Conservation (phyloP, 2,113 vertebrate genomes). For the Brachyistius frenatus region DNA sequence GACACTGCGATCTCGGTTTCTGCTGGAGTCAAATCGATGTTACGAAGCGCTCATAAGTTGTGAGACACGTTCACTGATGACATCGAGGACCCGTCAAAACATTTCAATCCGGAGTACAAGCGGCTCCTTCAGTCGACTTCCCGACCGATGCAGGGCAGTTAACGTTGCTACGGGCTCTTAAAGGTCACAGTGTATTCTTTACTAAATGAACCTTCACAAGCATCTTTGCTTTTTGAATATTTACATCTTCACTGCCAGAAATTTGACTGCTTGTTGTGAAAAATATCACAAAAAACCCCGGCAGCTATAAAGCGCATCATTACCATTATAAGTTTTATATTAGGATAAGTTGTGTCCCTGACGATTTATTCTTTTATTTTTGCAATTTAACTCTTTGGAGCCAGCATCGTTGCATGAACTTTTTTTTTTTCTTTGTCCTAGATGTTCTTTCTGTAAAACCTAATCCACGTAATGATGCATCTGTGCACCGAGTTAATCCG, state of each 20-base stretch:
- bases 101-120: not conserved
- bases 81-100: not conserved
- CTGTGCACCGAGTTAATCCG: not conserved
- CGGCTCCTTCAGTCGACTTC: conserved; percentile 1
- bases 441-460: not conserved
- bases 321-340: not conserved
- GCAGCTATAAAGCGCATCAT: no score
- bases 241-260: no score
- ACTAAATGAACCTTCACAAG: not conserved
- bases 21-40: not conserved
- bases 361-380: conserved; percentile 7
- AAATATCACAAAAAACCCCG: no score
- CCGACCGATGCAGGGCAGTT: conserved; percentile 37
- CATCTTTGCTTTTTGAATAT: no score
- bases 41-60: no score
- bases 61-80: no score
- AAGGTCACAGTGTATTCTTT: conserved; percentile 38
- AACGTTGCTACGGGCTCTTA: conserved; percentile 2
- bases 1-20: not conserved
- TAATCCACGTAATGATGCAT: not conserved
- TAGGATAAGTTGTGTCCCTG: not conserved
- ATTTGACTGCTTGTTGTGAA: no score
- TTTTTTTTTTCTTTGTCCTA: not conserved
- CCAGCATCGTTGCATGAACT: conserved; percentile 12
- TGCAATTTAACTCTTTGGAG: conserved; percentile 22